Base-by-base conservation (phyloP, 2,888 invertebrate genomes). In the Vesta saturnalis region DNA sequence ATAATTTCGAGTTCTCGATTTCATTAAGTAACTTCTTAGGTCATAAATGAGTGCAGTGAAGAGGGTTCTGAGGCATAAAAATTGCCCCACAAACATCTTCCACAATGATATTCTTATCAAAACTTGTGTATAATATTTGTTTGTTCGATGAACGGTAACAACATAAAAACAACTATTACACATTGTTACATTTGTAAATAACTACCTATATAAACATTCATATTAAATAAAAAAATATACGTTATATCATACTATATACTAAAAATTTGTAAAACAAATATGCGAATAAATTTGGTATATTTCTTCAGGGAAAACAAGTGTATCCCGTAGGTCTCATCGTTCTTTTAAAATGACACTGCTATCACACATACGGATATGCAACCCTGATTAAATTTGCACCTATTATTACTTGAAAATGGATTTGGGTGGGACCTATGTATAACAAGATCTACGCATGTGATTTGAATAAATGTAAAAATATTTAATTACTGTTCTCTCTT, bases 331-430 rank as follows among this genome's bases (percentile, higher is more conserved):
- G 83, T 81, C 77, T 81, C 78, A 83, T 83, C 83, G 80, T 83
- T 83, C 83, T 83, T 83, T 77, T 75, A 74, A 78, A 82, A 82
- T 83, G 83, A 83, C 83, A 83, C 80, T 78, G 77, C 81, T 83
- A 83, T 82, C 82, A 82, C 81, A 81, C 78, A 78, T 78, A 73
- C 80, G 78, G 77, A 78, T 75, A 75, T 77, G 77, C 73, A 78
- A 81, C 81, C 78, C 83, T 83, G 83, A 83, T 83, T 83, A 83
- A 83, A 83, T 82, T 83, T 80, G 77, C 78, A 76, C 78, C 78
- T 78, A 79, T 79, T 79, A 78, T 77, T 77, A 80, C 78, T 79
- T 80, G 78, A 79, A 81, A 80, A 79, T 76, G 77, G 75, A 73
- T 75, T 76, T 75, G 74, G 77, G 76, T 71, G 73, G 75, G 76